Evolutionary conservation across 1,140 invertebrate genomes (phyloP), one percentile per base, ranked within the genome.

Genomic region (Dolichoris vasculosae): DNA sequence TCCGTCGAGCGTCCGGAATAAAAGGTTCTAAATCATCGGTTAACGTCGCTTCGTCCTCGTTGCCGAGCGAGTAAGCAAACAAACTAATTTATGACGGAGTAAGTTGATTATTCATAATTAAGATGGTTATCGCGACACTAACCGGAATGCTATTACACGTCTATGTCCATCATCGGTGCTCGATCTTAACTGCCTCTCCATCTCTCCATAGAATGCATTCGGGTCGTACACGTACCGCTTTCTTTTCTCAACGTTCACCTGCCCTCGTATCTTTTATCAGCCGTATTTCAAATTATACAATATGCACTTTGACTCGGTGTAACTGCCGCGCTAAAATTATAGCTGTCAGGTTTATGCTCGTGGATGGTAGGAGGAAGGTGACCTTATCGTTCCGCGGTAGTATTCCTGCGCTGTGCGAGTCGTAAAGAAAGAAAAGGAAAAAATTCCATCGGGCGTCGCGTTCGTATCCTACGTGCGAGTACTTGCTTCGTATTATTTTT

Each of bases 261-360:
- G 46, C 6, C 0, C 40, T 38, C 75, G 4, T 78, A 84, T 80
- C 63, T 73, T 71, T 84, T 59, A 84, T 80, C 83, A 79, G 64
- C 63, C 83, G 48, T 84, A 84, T 79, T 79, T 84, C 76, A 84
- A 73, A 40, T 38, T 43, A 80, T 59, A 84, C 76, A 84, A 80
- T 84, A 84, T 84, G 83, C 55, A 79, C 64, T 84, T 84, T 73
- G 48, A 79, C 76, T 84, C 13, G 43, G 59, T 59, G n/a, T 43
- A 71, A 32, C 76, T 79, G 83, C 76, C 35, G 35, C n/a, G 35
- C 78, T 51, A 67, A 71, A 84, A 84, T 78, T 84, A 84, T 78
- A 48, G 76, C 76, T 40, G 75, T 67, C 75, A 69, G 40, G 73
- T 67, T 82, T 84, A 84, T 84, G 51, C 63, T 48, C 13, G 64